These are phyloP conservation scores for Drosophila aldrichi DNA, from an alignment of 2,888 invertebrate species.

Conservation along the genomic window DNA sequence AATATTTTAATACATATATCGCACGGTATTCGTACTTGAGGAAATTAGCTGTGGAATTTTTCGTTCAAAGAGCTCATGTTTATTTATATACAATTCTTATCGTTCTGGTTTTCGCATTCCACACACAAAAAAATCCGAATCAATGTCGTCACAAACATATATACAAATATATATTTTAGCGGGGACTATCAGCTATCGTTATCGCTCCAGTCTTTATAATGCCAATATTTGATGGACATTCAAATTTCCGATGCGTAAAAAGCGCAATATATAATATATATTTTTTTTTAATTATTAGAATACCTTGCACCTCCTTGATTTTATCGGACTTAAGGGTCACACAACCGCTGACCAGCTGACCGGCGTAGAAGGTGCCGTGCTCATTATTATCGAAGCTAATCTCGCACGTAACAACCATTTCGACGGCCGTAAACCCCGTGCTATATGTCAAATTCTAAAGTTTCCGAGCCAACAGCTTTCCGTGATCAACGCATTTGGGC, in stretches of 20 bases:
- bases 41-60: not conserved
- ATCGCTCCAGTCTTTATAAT: conserved; percentile 63
- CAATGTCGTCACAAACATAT: conserved; percentile 66
- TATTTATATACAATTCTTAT: conserved; percentile 54
- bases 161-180: conserved; percentile 27
- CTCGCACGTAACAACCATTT: conserved; percentile 83
- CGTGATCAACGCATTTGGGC: conserved; percentile 32
- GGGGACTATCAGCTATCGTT: conserved; percentile 46
- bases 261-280: too few species aligned
- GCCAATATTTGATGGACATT: conserved; percentile 10
- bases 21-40: not conserved
- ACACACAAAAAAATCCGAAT: conserved; percentile 36
- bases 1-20: not conserved
- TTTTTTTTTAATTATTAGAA: too few species aligned
- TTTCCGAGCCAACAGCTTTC: conserved; percentile 10
- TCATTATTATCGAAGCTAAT: conserved; percentile 84
- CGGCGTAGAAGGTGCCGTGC: conserved; percentile 82
- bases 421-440: too few species aligned
- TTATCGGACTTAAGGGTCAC: conserved; percentile 77
- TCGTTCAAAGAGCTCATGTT: conserved; percentile 24
- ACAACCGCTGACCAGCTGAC: conserved; percentile 81
- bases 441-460: too few species aligned
- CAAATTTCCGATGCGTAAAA: conserved; percentile 26
- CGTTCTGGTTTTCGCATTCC: conserved; percentile 55
- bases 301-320: conserved; percentile 82